phyloP scores from a whole-genome alignment of 1,140 invertebrate genomes.

The Pararge aegeria region DNA sequence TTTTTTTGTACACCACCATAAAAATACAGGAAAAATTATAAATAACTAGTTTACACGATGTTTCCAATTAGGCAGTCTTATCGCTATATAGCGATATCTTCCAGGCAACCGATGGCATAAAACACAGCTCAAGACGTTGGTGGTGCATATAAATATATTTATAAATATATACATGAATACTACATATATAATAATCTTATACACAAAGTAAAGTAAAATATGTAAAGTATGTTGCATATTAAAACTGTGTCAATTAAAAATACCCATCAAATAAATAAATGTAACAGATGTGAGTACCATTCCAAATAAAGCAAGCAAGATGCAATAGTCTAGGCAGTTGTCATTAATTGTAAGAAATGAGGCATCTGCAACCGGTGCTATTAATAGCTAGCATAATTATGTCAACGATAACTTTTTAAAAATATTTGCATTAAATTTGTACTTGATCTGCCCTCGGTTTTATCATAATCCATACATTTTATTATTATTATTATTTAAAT shows the following conservation, averaged over 20 bases:
- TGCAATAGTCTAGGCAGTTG: constrained; percentile 22
- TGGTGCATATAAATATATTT: too few relatives aligned
- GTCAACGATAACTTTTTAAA: neutral
- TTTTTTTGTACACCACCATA: too few relatives aligned
- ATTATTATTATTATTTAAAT: too few relatives aligned
- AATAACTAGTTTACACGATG: too few relatives aligned
- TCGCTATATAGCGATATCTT: too few relatives aligned
- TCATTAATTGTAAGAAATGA: constrained; percentile 8
- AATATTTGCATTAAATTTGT: neutral
- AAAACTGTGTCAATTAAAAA: constrained; percentile 15
- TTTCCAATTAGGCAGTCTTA: too few relatives aligned
- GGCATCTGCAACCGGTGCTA: constrained; percentile 16
- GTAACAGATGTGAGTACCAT: neutral
- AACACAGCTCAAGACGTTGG: too few relatives aligned
- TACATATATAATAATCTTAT: neutral
- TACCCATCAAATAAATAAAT: neutral
- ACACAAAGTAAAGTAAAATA: neutral
- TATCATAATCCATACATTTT: too few relatives aligned
- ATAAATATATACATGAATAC: too few relatives aligned
- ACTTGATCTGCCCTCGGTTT: too few relatives aligned
- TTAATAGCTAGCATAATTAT: neutral
- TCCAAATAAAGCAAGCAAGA: constrained; percentile 21
- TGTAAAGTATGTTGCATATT: neutral
- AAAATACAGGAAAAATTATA: too few relatives aligned
- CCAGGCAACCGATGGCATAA: too few relatives aligned